phyloP scores from a whole-genome alignment of 2,888 invertebrate genomes.

The Lycia hirtaria region DNA sequence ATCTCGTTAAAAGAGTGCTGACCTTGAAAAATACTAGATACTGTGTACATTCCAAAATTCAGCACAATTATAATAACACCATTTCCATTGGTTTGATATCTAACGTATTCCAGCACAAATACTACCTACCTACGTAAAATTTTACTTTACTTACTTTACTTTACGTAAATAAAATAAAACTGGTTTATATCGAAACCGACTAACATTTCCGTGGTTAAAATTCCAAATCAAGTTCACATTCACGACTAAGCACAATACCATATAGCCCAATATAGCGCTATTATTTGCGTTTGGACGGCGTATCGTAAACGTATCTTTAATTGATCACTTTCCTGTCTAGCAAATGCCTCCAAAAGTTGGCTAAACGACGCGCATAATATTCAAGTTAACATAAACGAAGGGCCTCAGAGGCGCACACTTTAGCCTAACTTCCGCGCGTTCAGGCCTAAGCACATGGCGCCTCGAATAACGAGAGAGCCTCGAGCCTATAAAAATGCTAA shows the following conservation, averaged over 20 bases:
- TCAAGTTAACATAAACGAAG: slow-evolving; percentile 55
- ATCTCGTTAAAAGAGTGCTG: too few relatives aligned
- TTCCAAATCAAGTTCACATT: neutral
- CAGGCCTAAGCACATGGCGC: slow-evolving; percentile 43
- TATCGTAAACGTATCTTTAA: slow-evolving; percentile 9
- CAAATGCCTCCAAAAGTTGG: slow-evolving; percentile 22
- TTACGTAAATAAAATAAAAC: too few relatives aligned
- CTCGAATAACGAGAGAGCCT: slow-evolving; percentile 58
- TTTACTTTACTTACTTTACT: too few relatives aligned
- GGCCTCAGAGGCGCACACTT: slow-evolving; percentile 46
- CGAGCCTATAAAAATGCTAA: slow-evolving; percentile 74
- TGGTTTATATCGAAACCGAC: too few relatives aligned
- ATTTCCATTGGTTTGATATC: too few relatives aligned
- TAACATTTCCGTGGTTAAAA: too few relatives aligned
- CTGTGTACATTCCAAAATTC: too few relatives aligned
- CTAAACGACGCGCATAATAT: slow-evolving; percentile 47
- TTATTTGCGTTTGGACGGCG: slow-evolving; percentile 3
- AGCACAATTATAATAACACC: too few relatives aligned
- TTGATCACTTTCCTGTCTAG: slow-evolving; percentile 24
- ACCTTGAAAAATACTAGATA: too few relatives aligned
- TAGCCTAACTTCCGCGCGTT: slow-evolving; percentile 30
- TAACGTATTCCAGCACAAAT: too few relatives aligned
- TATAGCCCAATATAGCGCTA: neutral
- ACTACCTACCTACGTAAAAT: too few relatives aligned
- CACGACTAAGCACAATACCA: neutral